Evolutionary conservation across 2,113 vertebrate species (phyloP), one percentile per base, ranked within the genome.

Genomic region (Phrynosoma blainvillii): DNA sequence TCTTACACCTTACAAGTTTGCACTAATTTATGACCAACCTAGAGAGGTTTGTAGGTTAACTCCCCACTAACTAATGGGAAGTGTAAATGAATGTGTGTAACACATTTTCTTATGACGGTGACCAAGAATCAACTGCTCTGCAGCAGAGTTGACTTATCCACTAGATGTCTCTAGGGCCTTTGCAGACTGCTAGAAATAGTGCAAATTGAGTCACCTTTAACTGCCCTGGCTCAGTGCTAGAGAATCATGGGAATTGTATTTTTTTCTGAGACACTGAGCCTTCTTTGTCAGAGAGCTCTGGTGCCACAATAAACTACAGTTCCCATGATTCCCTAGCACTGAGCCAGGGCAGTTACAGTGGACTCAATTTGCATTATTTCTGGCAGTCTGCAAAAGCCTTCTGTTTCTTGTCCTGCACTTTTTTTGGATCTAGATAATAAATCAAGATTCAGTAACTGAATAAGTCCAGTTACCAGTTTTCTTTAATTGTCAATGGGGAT

Each of bases 91-190:
- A 79, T 80, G 59, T 52, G 1, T 0, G 52, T 13, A 0, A 10
- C 8, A 30, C 42, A 30, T 16, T 88, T 52, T 18, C 68, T 11
- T 78, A 7, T 32, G 30, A 3, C 78, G 85, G 21, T 65, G 79
- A 71, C 40, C 21, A 62, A 32, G 27, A n/a, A 11, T 7, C 23
- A 16, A 76, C 40, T 87, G 73, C 40, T 88, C 25, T 52, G n/a
- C 36, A 52, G 42, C 20, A 92, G 21, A 71, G 42, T 84, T 78
- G 88, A 12, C 0, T 68, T 70, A 47, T 1, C 79, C 13, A 25
- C 87, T 84, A 79, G 73, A 78, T 90, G 86, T 88, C 87, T 65
- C 82, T n/a, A n/a, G n/a, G n/a, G n/a, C n/a, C n/a, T n/a, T n/a
- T n/a, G n/a, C n/a, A n/a, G n/a, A n/a, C n/a, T n/a, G n/a, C n/a